Percentiles rank a stretch among this genome's conserved stretches.
Conservation (phyloP, 2,113 vertebrate species). For the Chloebia gouldiae region DNA sequence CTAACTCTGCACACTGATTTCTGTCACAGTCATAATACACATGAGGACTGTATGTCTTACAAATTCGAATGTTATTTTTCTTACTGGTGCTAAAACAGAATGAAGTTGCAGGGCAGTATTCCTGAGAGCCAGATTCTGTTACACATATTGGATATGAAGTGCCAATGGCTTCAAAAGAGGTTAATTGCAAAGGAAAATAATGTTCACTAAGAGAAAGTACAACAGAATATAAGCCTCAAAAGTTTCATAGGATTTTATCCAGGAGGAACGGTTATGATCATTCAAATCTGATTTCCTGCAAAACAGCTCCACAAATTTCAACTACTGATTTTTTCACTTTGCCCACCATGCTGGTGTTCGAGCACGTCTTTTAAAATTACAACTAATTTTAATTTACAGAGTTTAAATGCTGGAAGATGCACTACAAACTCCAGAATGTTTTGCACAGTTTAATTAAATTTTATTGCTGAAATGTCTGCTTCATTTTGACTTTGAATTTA, state of each 20-base stretch:
- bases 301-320: not conserved
- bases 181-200: not conserved
- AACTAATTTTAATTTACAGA: not conserved
- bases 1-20: not conserved
- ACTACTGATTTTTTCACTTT: not conserved
- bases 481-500: slow-evolving; percentile 14
- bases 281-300: not conserved
- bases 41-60: not conserved
- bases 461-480: not conserved
- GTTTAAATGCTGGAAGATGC: not conserved
- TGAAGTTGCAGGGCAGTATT: not conserved
- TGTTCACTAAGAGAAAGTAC: not conserved
- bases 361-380: not conserved
- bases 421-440: not conserved
- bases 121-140: not conserved
- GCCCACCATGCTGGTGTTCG: not conserved
- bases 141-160: not conserved
- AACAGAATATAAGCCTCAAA: not conserved
- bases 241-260: not conserved
- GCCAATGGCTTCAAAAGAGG: not conserved
- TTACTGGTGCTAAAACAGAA: not conserved
- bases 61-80: not conserved
- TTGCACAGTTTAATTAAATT: not conserved
- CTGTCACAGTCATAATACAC: not conserved
- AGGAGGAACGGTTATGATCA: not conserved